Conservation (phyloP, 1,140 invertebrate species). For the Zaprionus ghesquierei region DNA sequence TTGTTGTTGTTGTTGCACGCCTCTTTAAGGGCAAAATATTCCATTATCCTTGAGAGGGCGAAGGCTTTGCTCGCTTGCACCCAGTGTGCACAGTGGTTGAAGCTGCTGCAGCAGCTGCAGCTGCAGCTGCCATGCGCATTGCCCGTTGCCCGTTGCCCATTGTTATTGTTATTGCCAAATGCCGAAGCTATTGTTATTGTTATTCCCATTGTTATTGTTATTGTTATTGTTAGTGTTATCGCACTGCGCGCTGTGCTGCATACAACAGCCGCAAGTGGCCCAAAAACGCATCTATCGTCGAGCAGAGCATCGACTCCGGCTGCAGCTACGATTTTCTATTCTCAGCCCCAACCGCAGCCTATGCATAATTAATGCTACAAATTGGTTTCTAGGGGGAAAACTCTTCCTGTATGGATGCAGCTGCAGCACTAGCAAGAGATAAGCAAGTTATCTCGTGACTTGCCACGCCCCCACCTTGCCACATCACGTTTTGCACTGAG, state of each 20-base stretch:
- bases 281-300: neutral
- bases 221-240: slow-evolving; percentile 41
- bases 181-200: neutral
- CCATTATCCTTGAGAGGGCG: slow-evolving; percentile 77
- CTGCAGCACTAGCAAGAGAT: too few species aligned
- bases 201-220: slow-evolving; percentile 3
- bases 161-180: slow-evolving; percentile 22
- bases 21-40: slow-evolving; percentile 74
- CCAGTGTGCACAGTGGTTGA: neutral
- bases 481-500: neutral
- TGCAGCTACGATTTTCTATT: too few species aligned
- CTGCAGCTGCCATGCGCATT: slow-evolving; percentile 64
- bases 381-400: slow-evolving; percentile 33
- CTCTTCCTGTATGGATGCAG: neutral
- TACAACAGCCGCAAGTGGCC: slow-evolving; percentile 42
- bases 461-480: neutral
- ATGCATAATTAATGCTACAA: slow-evolving; percentile 68
- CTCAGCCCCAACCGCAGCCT: slow-evolving; percentile 18
- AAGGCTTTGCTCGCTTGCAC: slow-evolving; percentile 56
- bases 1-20: slow-evolving; percentile 39
- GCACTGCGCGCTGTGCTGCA: slow-evolving; percentile 41
- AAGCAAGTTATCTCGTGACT: neutral
- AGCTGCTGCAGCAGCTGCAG: neutral
- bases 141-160: neutral
- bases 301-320: too few species aligned